phyloP scores from a whole-genome alignment of 2,888 invertebrate species.

The Caenorhabditis sp. region DNA sequence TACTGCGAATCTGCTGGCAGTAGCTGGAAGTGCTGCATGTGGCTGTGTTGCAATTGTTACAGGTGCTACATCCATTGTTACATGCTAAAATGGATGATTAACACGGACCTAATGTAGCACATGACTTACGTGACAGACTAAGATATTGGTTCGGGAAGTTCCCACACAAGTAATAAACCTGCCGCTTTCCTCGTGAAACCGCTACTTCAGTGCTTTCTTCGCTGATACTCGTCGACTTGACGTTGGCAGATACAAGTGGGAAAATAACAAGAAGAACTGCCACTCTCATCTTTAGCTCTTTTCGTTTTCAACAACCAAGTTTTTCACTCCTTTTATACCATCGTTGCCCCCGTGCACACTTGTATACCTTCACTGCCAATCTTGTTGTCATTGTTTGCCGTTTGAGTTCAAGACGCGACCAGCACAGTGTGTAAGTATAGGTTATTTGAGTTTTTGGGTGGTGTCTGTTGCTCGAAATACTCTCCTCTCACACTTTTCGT shows the following conservation, averaged over 20 bases:
- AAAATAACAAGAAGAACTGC: constrained; percentile 30
- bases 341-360: constrained; percentile 20
- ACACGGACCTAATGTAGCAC: not conserved
- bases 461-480: constrained; percentile 55
- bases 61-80: constrained; percentile 63
- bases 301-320: not conserved
- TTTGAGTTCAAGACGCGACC: constrained; percentile 56
- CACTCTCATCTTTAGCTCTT: constrained; percentile 28
- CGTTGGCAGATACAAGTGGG: constrained; percentile 39
- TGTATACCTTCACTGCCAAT: constrained; percentile 49
- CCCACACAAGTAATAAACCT: constrained; percentile 69
- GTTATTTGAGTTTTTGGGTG: constrained; percentile 54
- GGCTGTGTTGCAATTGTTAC: constrained; percentile 59
- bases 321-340: constrained; percentile 55
- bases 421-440: constrained; percentile 30
- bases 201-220: constrained; percentile 30
- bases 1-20: constrained; percentile 66
- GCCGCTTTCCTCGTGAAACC: constrained; percentile 45
- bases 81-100: constrained; percentile 53
- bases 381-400: constrained; percentile 59
- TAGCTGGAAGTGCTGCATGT: constrained; percentile 65
- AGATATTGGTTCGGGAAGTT: constrained; percentile 69
- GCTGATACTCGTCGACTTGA: constrained; percentile 21
- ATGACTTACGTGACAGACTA: constrained; percentile 65
- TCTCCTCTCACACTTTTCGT: constrained; percentile 30